phyloP scores from a whole-genome alignment of 2,888 invertebrate genomes.

The Aporophyla nigra region DNA sequence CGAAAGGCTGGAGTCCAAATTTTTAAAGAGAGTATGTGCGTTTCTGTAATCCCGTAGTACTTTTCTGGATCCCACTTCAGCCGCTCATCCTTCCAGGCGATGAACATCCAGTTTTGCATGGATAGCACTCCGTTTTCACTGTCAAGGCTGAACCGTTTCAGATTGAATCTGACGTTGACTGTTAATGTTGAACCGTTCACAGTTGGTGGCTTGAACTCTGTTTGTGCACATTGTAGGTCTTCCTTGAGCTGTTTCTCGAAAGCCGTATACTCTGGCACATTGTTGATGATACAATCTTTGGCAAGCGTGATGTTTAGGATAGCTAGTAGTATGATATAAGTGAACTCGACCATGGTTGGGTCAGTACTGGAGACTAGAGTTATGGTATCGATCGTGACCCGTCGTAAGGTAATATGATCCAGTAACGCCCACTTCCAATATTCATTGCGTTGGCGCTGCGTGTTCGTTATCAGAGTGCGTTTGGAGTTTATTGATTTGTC shows the following conservation, averaged over 20 bases:
- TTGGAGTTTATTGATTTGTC: background rate
- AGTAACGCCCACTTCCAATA: slow-evolving; percentile 54
- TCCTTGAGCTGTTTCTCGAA: slow-evolving; percentile 65
- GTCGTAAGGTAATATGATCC: slow-evolving; percentile 29
- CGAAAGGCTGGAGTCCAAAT: slow-evolving; percentile 71
- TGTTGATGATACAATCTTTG: slow-evolving; percentile 41
- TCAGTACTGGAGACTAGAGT: slow-evolving; percentile 25
- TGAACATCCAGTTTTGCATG: slow-evolving; percentile 56
- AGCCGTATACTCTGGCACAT: slow-evolving; percentile 47
- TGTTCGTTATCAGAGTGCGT: background rate
- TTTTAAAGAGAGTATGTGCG: background rate
- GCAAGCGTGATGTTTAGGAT: slow-evolving; percentile 25
- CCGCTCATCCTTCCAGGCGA: slow-evolving; percentile 71
- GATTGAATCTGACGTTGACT: slow-evolving; percentile 59
- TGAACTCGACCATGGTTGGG: slow-evolving; percentile 52
- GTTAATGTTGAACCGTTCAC: slow-evolving; percentile 25
- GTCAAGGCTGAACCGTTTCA: slow-evolving; percentile 72
- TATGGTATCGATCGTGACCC: background rate
- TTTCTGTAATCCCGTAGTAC: slow-evolving; percentile 65
- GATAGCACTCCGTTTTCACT: slow-evolving; percentile 66
- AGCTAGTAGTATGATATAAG: slow-evolving; percentile 33
- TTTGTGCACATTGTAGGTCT: slow-evolving; percentile 43
- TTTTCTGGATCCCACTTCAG: slow-evolving; percentile 73
- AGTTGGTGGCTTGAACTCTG: slow-evolving; percentile 9
- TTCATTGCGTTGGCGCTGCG: background rate